Evolutionary conservation across 2,797 vertebrate species (phyloP).

Genomic region (Enteromius unitaeniatus): DNA sequence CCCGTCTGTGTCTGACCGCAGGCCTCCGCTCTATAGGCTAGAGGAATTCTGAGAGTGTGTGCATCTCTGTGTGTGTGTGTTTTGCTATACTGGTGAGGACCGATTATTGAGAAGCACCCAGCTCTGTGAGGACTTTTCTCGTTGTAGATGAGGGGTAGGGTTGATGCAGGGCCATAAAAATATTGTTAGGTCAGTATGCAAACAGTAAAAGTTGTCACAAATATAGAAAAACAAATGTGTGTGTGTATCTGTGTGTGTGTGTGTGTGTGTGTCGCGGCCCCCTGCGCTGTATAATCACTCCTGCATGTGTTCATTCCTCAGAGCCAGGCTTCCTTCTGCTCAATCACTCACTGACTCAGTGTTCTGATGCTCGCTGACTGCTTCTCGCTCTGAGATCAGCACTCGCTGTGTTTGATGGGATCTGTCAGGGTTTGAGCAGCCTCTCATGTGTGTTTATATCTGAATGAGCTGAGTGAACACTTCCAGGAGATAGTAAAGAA

Average conservation of each 20-base stretch:
- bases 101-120: too few species aligned
- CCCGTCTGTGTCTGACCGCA: background rate
- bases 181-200: background rate
- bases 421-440: background rate
- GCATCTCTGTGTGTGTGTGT: background rate
- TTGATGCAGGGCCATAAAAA: too few species aligned
- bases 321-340: background rate
- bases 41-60: background rate
- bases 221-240: too few species aligned
- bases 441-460: background rate
- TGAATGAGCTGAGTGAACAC: background rate
- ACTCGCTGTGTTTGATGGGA: background rate
- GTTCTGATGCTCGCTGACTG: background rate
- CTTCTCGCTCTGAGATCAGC: conserved; percentile 64
- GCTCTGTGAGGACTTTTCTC: too few species aligned
- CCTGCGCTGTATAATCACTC: conserved; percentile 4
- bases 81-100: too few species aligned
- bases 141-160: too few species aligned
- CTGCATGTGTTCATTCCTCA: conserved; percentile 55
- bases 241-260: background rate
- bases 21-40: background rate
- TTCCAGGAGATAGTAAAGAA: background rate
- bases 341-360: background rate
- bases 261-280: background rate
- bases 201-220: too few species aligned